These are phyloP conservation scores for Cepaea hortensis DNA, from an alignment of 2,888 invertebrate genomes.

Conservation along the genomic window DNA sequence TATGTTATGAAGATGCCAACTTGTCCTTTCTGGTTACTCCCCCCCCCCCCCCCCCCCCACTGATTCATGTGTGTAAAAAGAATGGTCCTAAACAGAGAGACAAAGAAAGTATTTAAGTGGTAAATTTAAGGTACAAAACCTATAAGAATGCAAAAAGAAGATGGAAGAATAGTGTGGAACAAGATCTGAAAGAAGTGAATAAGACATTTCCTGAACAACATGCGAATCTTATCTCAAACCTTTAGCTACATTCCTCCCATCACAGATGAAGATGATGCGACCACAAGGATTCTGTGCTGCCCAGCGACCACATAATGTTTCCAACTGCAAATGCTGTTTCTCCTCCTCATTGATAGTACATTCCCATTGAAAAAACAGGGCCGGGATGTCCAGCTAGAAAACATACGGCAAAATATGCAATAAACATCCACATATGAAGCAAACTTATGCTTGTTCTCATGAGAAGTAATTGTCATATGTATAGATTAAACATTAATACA, in stretches of 20 bases:
- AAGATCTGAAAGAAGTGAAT: too few species aligned
- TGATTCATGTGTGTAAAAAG: too few species aligned
- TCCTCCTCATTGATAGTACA: constrained; percentile 32
- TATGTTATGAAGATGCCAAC: too few species aligned
- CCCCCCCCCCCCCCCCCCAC: too few species aligned
- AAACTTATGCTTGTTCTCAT: not conserved
- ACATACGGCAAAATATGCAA: not conserved
- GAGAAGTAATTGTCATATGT: too few species aligned
- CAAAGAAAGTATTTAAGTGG: too few species aligned
- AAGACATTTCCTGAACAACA: too few species aligned
- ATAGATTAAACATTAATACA: too few species aligned
- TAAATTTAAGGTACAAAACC: not conserved
- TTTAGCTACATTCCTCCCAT: constrained; percentile 55
- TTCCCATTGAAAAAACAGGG: constrained; percentile 60
- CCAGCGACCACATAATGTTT: constrained; percentile 52
- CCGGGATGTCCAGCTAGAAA: constrained; percentile 59
- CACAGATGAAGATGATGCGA: constrained; percentile 57
- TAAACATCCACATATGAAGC: not conserved
- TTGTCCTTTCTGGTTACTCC: too few species aligned
- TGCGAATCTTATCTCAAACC: constrained; percentile 46
- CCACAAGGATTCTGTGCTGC: constrained; percentile 53
- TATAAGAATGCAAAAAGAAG: too few species aligned
- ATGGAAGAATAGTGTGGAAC: too few species aligned
- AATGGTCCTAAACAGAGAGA: too few species aligned
- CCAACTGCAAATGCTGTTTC: constrained; percentile 31